Evolutionary conservation across 2,797 vertebrate species (phyloP).

Genomic region (Tapirus indicus): DNA sequence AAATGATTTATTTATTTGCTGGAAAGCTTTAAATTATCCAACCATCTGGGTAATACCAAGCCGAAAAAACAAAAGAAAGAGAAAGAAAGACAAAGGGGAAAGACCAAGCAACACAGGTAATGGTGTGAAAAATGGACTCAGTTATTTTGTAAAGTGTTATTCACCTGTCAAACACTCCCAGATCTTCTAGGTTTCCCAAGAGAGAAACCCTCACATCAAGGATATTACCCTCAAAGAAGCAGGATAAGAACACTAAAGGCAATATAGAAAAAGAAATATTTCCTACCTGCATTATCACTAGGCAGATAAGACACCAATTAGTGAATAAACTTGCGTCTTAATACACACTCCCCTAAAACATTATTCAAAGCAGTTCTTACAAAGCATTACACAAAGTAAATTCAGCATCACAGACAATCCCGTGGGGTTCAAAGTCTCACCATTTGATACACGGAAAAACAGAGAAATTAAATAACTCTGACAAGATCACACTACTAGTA

Average conservation of each 20-base stretch:
- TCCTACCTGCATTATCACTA: not conserved
- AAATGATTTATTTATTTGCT: slow-evolving; percentile 8
- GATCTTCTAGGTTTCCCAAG: not conserved
- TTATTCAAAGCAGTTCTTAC: slow-evolving; percentile 24
- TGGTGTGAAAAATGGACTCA: not conserved
- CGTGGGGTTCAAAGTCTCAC: slow-evolving; percentile 9
- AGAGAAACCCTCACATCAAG: not conserved
- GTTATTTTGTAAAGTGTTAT: not conserved
- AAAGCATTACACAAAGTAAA: slow-evolving; percentile 29
- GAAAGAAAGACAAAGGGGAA: not conserved
- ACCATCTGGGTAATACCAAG: not conserved
- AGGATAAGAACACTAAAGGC: slow-evolving; percentile 33
- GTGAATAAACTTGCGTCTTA: not conserved
- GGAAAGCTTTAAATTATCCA: slow-evolving; percentile 46
- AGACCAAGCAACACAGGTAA: not conserved
- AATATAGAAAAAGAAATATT: slow-evolving; percentile 28
- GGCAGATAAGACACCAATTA: slow-evolving; percentile 10
- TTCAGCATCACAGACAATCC: slow-evolving; percentile 44
- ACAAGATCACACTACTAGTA: slow-evolving; percentile 23
- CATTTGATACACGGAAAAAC: not conserved
- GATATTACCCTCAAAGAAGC: slow-evolving; percentile 32
- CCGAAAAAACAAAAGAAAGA: not conserved
- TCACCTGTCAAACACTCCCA: not conserved
- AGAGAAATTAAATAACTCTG: slow-evolving; percentile 28
- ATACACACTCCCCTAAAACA: not conserved